Conservation (phyloP, 2,888 invertebrate genomes). For the Apamea monoglypha region DNA sequence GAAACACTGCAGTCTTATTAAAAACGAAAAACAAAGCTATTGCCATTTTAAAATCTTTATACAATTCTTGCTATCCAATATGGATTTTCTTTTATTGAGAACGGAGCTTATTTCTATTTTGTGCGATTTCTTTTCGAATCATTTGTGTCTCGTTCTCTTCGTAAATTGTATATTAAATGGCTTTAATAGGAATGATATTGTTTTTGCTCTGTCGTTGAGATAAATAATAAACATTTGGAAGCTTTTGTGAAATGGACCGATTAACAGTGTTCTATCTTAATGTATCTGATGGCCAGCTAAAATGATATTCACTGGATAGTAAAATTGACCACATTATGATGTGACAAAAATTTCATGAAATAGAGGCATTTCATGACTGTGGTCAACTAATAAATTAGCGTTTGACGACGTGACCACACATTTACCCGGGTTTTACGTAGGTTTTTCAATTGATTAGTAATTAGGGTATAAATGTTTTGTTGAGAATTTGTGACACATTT, state of each 20-base stretch:
- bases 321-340: background rate
- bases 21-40: conserved; percentile 30
- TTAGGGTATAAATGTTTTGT: background rate
- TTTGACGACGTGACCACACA: background rate
- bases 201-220: conserved; percentile 5
- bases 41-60: conserved; percentile 34
- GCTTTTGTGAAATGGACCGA: background rate
- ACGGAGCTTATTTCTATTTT: conserved; percentile 36
- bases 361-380: background rate
- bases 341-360: background rate
- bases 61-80: conserved; percentile 43
- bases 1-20: conserved; percentile 30
- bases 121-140: conserved; percentile 26
- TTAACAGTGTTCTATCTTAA: background rate
- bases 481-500: background rate
- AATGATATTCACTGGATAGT: no score
- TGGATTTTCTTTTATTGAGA: conserved; percentile 40
- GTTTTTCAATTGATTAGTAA: background rate
- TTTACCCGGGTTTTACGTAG: background rate
- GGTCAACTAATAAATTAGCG: background rate
- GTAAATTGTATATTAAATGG: conserved; percentile 42
- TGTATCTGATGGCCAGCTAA: background rate
- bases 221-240: background rate
- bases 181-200: conserved; percentile 24
- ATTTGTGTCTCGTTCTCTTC: conserved; percentile 9